These are phyloP conservation scores for Lampris incognitus DNA, from an alignment of 2,113 vertebrate species.

Conservation along the genomic window DNA sequence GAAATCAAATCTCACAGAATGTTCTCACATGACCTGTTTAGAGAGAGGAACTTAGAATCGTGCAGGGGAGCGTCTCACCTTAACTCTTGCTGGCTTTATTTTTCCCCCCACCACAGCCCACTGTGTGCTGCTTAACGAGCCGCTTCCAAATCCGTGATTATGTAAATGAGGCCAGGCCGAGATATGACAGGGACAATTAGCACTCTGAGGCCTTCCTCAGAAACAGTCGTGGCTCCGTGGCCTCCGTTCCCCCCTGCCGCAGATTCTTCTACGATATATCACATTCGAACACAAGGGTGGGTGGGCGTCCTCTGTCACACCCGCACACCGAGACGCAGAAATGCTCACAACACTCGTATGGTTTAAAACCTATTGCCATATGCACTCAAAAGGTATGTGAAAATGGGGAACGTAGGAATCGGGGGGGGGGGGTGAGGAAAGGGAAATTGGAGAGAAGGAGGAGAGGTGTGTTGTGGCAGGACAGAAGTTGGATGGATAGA, in stretches of 20 bases:
- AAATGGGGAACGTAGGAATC: not conserved
- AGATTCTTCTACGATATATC: constrained; percentile 26
- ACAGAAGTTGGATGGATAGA: not conserved
- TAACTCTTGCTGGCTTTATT: not conserved
- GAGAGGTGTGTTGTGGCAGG: not conserved
- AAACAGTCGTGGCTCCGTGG: constrained; percentile 52
- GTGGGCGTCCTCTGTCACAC: not conserved
- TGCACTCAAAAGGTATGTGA: too few relatives aligned
- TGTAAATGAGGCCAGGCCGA: constrained; percentile 46
- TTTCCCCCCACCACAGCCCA: not conserved
- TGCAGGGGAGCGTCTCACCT: not conserved
- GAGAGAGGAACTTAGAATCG: too few relatives aligned
- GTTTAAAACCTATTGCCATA: too few relatives aligned
- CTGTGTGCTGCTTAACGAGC: constrained; percentile 1
- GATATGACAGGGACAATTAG: constrained; percentile 26
- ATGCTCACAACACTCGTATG: not conserved
- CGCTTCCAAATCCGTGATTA: constrained; percentile 23
- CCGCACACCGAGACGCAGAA: not conserved
- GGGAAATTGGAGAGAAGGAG: constrained; percentile 4
- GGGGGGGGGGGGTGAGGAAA: not conserved
- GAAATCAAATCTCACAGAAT: too few relatives aligned
- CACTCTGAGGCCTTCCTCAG: constrained; percentile 42
- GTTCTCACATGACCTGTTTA: too few relatives aligned
- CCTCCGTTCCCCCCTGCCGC: constrained; percentile 19
- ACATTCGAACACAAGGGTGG: not conserved